Percentiles rank a stretch among this genome's conserved stretches.
Conservation (phyloP, 1,140 invertebrate genomes). For the Batillaria attramentaria region DNA sequence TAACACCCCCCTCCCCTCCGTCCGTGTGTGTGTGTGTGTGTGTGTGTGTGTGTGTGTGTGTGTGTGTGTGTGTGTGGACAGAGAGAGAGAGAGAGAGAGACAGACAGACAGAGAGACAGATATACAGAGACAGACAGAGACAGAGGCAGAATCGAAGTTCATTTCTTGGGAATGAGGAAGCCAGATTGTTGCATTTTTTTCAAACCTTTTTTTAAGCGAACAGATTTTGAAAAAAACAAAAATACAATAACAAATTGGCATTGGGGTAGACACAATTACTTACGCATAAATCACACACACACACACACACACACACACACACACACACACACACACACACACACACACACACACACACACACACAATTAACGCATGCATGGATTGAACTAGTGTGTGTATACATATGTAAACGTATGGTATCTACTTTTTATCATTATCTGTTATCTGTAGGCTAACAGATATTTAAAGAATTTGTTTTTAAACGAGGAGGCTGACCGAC, state of each 20-base stretch:
- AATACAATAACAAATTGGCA: not conserved
- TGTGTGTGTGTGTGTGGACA: too few relatives aligned
- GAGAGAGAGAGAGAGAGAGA: not conserved
- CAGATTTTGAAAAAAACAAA: not conserved
- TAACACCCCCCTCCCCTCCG: not conserved
- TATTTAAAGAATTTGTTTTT: too few relatives aligned
- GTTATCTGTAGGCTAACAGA: too few relatives aligned
- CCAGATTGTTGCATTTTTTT: too few relatives aligned
- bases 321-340: not conserved
- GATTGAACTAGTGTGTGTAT: not conserved
- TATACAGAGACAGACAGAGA: too few relatives aligned
- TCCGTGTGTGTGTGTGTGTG: constrained; percentile 5
- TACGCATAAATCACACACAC: not conserved
- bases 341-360: not conserved
- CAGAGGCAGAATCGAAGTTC: too few relatives aligned
- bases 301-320: constrained; percentile 2
- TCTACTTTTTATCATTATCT: not conserved
- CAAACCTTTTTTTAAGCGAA: not conserved
- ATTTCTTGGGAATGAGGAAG: too few relatives aligned
- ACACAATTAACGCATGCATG: not conserved
- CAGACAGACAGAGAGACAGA: not conserved
- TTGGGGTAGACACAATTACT: not conserved
- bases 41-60: constrained; percentile 5
- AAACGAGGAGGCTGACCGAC: too few relatives aligned
- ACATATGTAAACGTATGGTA: not conserved